Percentiles rank a stretch among this genome's conserved stretches.
Conservation (phyloP, 2,888 invertebrate species). For the Drosophila rellima region DNA sequence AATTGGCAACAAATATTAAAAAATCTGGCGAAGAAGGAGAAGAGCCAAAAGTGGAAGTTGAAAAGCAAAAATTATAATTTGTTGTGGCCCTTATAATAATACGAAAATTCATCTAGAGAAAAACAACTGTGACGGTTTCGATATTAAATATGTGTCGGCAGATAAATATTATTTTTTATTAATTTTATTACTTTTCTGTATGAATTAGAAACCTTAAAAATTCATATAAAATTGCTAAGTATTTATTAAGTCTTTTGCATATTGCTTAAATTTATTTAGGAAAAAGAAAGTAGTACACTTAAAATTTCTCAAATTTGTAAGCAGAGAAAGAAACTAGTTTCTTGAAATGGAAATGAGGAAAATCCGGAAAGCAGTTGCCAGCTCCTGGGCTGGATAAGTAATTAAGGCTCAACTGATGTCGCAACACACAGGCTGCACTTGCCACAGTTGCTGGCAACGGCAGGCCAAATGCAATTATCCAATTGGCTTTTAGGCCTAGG, state of each 20-base stretch:
- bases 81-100: neutral
- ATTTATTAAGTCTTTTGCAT: no score
- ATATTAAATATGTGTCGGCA: neutral
- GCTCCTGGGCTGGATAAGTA: conserved; percentile 50
- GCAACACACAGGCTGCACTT: conserved; percentile 31
- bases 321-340: no score
- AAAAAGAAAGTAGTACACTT: no score
- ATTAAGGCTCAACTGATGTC: conserved; percentile 40
- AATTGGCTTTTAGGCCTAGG: conserved; percentile 69
- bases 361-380: conserved; percentile 30
- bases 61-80: neutral
- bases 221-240: no score
- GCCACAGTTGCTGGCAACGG: conserved; percentile 37
- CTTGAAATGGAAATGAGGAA: neutral
- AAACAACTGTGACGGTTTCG: neutral
- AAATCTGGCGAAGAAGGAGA: neutral
- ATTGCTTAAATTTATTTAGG: no score
- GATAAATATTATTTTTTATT: no score
- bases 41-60: neutral
- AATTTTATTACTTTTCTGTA: neutral
- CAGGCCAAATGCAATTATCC: conserved; percentile 83
- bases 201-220: neutral
- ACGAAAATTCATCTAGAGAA: neutral
- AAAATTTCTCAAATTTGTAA: no score
- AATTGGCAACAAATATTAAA: neutral